Evolutionary conservation across 2,888 invertebrate species (phyloP).

Genomic region (Odontothrips loti): DNA sequence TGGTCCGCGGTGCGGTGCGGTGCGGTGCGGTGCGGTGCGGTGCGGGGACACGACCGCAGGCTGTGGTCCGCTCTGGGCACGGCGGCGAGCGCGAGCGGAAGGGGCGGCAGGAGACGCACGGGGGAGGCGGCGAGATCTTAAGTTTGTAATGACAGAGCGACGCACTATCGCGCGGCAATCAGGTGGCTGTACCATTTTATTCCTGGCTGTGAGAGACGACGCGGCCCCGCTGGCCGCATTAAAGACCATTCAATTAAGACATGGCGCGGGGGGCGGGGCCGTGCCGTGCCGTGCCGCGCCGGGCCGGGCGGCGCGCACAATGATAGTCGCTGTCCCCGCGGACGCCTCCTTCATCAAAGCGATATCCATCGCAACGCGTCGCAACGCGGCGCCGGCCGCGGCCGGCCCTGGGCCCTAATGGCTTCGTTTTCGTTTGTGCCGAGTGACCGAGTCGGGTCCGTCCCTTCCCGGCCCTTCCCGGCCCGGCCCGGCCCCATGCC

Average conservation of each 20-base stretch:
- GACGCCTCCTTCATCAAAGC: not conserved
- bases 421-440: slow-evolving; percentile 8
- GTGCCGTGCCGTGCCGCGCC: no score
- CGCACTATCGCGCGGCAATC: not conserved
- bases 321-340: not conserved
- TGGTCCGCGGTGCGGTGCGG: no score
- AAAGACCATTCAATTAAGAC: slow-evolving; percentile 20
- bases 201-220: not conserved
- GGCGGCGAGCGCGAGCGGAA: no score
- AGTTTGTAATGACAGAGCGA: not conserved
- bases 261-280: not conserved
- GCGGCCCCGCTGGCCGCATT: not conserved
- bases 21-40: no score
- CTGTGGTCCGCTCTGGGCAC: no score
- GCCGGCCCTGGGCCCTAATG: not conserved
- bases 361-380: not conserved
- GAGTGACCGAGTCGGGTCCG: not conserved
- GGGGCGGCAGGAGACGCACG: no score
- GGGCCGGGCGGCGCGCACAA: not conserved
- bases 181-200: not conserved
- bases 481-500: no score
- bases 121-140: not conserved
- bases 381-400: not conserved
- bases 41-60: no score
- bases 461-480: not conserved